Base-by-base conservation (phyloP, 2,113 vertebrate species). In the Ursus arctos region DNA sequence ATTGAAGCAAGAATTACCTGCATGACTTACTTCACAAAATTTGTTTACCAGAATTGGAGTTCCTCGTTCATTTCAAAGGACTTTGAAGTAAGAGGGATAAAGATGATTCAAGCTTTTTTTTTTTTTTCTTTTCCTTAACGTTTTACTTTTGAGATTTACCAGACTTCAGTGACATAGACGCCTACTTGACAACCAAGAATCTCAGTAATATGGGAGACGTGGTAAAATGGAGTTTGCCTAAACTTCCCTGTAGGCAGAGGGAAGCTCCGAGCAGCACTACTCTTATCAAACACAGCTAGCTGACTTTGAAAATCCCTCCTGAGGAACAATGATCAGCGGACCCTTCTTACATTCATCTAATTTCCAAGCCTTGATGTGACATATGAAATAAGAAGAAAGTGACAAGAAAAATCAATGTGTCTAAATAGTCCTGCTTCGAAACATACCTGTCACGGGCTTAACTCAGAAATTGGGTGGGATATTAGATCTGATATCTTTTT, bases 401-500 rank as follows among this genome's bases (percentile, higher is more conserved):
- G 98, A 98, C 98, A 98, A 98, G 88, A 97, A 98, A 99, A 99
- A 99, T 99, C 99, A 99, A 98, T 98, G 97, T 96, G 96, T 98
- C 98, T 98, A 98, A 98, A 98, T 98, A 98, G 97, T 98, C 98
- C 97, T 97, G 84, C 94, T 97, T 97, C 95, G 83, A 96, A 98
- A 97, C 98, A 97, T 97, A 97, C 98, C 98, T 98, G 97, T 98
- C 15, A n/a, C 81, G 55, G 92, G 95, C 84, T 97, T 93, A 95
- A 89, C 94, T 97, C 97, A 97, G 97, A 97, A 96, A 98, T 92
- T 89, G 93, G 94, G 74, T 93, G 96, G 95, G 55, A 97, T 94
- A 94, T 97, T 95, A 96, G 84, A 96, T 96, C 74, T 95, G 63
- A 53, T 96, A 77, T 61, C 69, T 96, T 93, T 12, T 33, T 69